Percentiles rank a stretch among this genome's conserved stretches.
Evolutionary conservation across 2,797 vertebrate species (phyloP).

Genomic region (Gephyroberyx darwinii): DNA sequence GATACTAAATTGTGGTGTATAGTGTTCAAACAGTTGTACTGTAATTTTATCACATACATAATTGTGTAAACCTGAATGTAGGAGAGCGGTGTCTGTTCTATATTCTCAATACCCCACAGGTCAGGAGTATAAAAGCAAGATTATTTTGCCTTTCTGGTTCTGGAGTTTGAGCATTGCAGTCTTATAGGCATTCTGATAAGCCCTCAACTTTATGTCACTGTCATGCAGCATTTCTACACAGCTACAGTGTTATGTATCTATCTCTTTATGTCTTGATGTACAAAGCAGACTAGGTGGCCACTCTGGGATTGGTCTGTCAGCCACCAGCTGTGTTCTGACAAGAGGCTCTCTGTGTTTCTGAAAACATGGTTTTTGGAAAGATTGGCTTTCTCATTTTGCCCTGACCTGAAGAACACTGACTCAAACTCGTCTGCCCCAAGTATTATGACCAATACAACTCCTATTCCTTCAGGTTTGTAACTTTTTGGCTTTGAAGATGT

Average conservation of each 20-base stretch:
- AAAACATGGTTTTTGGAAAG: conserved; percentile 32
- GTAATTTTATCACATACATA: conserved; percentile 3
- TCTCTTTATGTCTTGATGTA: conserved; percentile 38
- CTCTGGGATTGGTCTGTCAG: conserved; percentile 49
- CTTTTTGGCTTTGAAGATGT: conserved; percentile 13
- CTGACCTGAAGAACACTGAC: conserved; percentile 8
- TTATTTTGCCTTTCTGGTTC: conserved; percentile 24
- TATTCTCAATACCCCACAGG: neutral
- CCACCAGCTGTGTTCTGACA: conserved; percentile 59
- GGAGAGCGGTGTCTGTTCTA: neutral
- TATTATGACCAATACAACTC: conserved; percentile 8
- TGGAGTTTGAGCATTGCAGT: conserved; percentile 14
- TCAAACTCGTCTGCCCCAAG: neutral
- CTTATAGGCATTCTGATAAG: neutral
- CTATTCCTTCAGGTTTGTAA: neutral
- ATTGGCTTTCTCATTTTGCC: neutral
- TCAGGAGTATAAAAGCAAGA: conserved; percentile 16
- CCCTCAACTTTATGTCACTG: neutral
- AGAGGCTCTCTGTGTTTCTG: conserved; percentile 25
- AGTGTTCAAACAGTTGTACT: neutral
- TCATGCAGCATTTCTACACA: too few relatives aligned
- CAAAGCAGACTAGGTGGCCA: conserved; percentile 47
- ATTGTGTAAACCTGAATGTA: conserved; percentile 5
- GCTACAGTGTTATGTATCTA: too few relatives aligned
- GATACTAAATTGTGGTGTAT: neutral